Conservation (phyloP, 30 jellyfish, hydroid and myxozoan species). For the Hydra vulgaris region DNA sequence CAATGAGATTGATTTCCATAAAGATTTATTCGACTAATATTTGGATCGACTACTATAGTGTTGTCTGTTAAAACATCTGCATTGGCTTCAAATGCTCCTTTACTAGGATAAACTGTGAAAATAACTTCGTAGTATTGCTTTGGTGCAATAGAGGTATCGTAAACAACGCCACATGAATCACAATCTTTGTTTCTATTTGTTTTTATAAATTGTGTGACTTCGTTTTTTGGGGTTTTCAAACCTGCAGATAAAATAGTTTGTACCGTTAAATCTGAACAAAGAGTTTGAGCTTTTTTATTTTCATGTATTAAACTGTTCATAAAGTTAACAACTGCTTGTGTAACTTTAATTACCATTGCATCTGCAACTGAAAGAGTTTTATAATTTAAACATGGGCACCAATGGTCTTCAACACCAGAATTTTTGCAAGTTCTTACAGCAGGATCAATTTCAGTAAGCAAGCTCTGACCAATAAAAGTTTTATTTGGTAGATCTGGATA, state of each 20-base stretch:
- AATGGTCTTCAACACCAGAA: slow-evolving; percentile 55
- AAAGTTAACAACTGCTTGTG: slow-evolving; percentile 27
- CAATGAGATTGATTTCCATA: slow-evolving; percentile 75
- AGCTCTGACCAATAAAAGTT: slow-evolving; percentile 42
- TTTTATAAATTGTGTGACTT: slow-evolving; percentile 31
- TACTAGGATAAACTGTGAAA: slow-evolving; percentile 58
- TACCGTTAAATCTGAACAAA: slow-evolving; percentile 15
- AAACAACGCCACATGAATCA: slow-evolving; percentile 51
- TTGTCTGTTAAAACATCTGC: slow-evolving; percentile 6
- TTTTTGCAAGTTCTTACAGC: slow-evolving; percentile 35
- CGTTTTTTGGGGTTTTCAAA: slow-evolving; percentile 15
- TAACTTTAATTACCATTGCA: slow-evolving; percentile 14
- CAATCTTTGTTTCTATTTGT: slow-evolving; percentile 25
- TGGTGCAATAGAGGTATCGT: neutral
- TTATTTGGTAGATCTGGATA: slow-evolving; percentile 25
- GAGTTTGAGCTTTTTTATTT: neutral
- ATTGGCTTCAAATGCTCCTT: slow-evolving; percentile 48
- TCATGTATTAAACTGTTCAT: slow-evolving; percentile 24
- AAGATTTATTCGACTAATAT: slow-evolving; percentile 40
- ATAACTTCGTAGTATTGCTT: slow-evolving; percentile 37
- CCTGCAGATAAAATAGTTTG: slow-evolving; percentile 28
- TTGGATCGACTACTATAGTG: slow-evolving; percentile 9
- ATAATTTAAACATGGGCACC: slow-evolving; percentile 72
- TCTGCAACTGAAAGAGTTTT: slow-evolving; percentile 11
- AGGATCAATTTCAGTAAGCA: slow-evolving; percentile 42